Conservation (phyloP, 2,888 invertebrate species). For the Apamea monoglypha region DNA sequence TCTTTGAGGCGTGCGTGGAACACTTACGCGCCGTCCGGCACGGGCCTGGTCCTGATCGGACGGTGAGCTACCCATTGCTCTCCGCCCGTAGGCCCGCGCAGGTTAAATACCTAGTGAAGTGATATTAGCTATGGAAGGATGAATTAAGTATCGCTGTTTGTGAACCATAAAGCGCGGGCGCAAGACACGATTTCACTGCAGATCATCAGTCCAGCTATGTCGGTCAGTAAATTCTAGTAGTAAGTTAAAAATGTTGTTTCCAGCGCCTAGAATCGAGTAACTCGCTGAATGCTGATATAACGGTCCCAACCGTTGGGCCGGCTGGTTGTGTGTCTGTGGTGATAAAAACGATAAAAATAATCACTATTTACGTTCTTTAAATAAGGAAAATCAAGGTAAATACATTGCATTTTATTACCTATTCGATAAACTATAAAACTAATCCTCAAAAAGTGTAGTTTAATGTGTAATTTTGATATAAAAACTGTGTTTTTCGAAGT, state of each 20-base stretch:
- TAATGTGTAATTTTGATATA: background rate
- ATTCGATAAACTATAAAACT: background rate
- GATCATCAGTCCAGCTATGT: background rate
- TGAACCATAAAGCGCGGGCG: background rate
- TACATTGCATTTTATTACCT: background rate
- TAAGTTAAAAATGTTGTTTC: background rate
- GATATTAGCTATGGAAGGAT: background rate
- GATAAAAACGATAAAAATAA: conserved; percentile 1
- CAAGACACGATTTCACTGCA: background rate
- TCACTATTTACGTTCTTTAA: background rate
- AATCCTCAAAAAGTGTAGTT: background rate
- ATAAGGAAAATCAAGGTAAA: conserved; percentile 48
- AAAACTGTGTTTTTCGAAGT: background rate
- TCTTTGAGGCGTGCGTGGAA: too few species aligned
- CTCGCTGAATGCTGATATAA: conserved; percentile 4
- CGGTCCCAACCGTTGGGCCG: conserved; percentile 32
- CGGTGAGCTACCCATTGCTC: too few species aligned
- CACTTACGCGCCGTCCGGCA: too few species aligned
- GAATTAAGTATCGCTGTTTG: background rate
- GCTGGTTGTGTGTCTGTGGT: conserved; percentile 19
- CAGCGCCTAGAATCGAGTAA: background rate
- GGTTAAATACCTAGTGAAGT: background rate
- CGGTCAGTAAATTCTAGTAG: too few species aligned
- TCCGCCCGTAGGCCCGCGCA: too few species aligned
- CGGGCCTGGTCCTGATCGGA: too few species aligned